phyloP scores from a whole-genome alignment of 2,888 invertebrate species.

The Acanthoscelides obtectus region DNA sequence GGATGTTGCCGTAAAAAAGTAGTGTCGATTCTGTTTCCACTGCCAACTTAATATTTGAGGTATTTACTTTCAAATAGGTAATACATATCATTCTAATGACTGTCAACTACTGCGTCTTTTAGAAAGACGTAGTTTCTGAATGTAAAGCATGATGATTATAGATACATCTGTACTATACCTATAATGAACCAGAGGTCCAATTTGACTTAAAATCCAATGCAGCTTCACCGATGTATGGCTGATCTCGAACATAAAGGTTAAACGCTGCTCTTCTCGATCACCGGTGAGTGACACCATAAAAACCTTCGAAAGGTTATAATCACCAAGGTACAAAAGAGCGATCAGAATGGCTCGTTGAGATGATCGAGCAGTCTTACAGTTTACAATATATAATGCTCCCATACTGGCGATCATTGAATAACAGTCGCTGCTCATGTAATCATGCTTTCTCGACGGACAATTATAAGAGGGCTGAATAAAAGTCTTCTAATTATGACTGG shows the following conservation, averaged over 20 bases:
- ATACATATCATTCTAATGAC: too few relatives aligned
- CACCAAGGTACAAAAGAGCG: background rate
- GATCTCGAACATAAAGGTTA: background rate
- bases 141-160: too few relatives aligned
- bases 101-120: too few relatives aligned
- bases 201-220: too few relatives aligned
- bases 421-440: background rate
- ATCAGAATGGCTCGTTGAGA: background rate
- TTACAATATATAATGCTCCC: background rate
- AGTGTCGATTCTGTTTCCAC: too few relatives aligned
- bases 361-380: background rate
- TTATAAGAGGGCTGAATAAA: background rate
- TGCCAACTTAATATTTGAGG: too few relatives aligned
- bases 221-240: too few relatives aligned
- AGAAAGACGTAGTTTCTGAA: too few relatives aligned
- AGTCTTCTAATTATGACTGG: background rate
- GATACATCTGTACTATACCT: too few relatives aligned
- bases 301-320: background rate
- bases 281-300: background rate
- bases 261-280: background rate
- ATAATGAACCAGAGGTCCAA: too few relatives aligned
- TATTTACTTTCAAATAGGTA: too few relatives aligned
- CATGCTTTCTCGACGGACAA: background rate
- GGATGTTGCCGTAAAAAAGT: too few relatives aligned
- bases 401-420: background rate